These are phyloP conservation scores for Dryas iulia DNA, from an alignment of 1,140 invertebrate genomes.

Conservation along the genomic window DNA sequence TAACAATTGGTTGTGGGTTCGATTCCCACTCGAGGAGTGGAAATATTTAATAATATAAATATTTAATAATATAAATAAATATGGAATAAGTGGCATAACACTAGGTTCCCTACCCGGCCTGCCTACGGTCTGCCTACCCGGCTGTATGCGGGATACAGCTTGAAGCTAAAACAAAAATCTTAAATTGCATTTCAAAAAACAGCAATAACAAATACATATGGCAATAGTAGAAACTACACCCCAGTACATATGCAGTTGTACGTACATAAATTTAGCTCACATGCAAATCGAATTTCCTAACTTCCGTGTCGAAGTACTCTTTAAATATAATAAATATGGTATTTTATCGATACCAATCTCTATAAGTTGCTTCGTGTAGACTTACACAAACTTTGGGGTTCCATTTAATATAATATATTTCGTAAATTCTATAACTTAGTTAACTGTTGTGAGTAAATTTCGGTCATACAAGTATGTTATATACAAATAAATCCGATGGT, in stretches of 20 bases:
- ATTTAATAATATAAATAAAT: no score
- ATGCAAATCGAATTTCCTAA: background rate
- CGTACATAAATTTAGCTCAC: background rate
- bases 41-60: no score
- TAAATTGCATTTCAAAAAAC: no score
- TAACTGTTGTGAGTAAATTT: background rate
- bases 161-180: no score
- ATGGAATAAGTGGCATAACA: no score
- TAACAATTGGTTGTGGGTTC: no score
- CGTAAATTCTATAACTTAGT: background rate
- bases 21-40: no score
- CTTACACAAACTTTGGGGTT: background rate
- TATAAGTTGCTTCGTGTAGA: background rate
- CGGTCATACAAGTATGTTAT: background rate
- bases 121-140: no score
- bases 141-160: no score
- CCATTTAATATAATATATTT: background rate
- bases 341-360: background rate
- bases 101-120: no score
- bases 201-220: background rate
- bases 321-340: slow-evolving; percentile 2
- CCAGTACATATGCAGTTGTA: background rate
- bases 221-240: background rate
- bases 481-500: no score
- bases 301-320: background rate